A percentile compares a stretch with the other conserved stretches of the same genome.
Conservation (phyloP, 1,140 invertebrate species). For the Arion vulgaris region DNA sequence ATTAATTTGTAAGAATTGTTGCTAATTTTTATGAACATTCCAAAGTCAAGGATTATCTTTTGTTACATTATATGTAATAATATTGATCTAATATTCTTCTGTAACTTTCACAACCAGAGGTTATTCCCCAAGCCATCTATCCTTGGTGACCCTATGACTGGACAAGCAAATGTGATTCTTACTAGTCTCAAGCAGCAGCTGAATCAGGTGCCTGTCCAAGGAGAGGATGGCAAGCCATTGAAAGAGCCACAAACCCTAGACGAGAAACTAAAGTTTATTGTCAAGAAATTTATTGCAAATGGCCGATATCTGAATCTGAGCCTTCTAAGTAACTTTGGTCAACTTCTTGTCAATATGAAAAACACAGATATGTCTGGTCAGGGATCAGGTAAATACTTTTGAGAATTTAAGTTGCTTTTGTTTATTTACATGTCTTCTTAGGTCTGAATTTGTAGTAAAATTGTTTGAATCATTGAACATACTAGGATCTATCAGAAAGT, state of each 20-base stretch:
- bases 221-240: constrained; percentile 17
- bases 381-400: background rate
- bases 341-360: constrained; percentile 35
- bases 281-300: constrained; percentile 37
- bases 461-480: background rate
- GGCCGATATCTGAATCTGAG: constrained; percentile 31
- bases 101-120: constrained; percentile 32
- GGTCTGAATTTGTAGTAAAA: background rate
- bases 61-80: too few species aligned
- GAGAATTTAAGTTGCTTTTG: background rate
- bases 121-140: constrained; percentile 51
- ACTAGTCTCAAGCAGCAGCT: constrained; percentile 59
- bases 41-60: too few species aligned
- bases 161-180: constrained; percentile 63
- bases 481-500: too few species aligned
- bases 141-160: constrained; percentile 63
- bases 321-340: constrained; percentile 31
- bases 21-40: too few species aligned
- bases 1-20: too few species aligned
- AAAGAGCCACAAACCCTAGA: constrained; percentile 6
- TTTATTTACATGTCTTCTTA: background rate
- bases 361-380: background rate
- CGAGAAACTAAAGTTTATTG: constrained; percentile 15
- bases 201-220: constrained; percentile 38
- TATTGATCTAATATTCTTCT: background rate